phyloP scores from a whole-genome alignment of 2,113 vertebrate genomes.

The Pelmatolapia mariae region DNA sequence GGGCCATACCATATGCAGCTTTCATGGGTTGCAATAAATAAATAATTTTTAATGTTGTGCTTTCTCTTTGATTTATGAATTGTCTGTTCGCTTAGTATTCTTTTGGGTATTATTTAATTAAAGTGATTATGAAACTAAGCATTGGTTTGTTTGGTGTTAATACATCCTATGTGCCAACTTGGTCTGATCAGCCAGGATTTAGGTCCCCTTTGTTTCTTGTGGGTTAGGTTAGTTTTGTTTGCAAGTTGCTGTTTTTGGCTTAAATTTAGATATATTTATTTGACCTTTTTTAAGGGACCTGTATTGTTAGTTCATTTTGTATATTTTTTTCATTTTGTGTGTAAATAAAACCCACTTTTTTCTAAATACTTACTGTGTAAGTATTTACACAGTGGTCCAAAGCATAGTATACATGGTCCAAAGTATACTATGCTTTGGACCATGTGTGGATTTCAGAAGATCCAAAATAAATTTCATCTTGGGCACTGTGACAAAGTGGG shows the following conservation, averaged over 20 bases:
- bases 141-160: background rate
- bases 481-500: too few relatives aligned
- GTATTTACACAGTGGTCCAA: background rate
- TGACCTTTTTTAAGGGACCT: background rate
- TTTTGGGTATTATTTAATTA: background rate
- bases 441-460: background rate
- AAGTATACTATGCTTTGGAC: rapidly evolving
- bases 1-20: background rate
- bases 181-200: background rate
- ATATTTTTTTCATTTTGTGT: background rate
- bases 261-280: rapidly evolving
- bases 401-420: background rate
- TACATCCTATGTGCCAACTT: background rate
- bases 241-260: background rate
- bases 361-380: background rate
- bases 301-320: background rate
- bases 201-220: background rate
- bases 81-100: background rate
- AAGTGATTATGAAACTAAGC: background rate
- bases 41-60: background rate
- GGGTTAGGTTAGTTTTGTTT: background rate
- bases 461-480: background rate
- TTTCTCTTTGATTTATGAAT: background rate
- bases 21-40: background rate
- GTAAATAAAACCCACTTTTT: background rate